Evolutionary conservation across 2,888 invertebrate species (phyloP).

Genomic region (Alitta virens): DNA sequence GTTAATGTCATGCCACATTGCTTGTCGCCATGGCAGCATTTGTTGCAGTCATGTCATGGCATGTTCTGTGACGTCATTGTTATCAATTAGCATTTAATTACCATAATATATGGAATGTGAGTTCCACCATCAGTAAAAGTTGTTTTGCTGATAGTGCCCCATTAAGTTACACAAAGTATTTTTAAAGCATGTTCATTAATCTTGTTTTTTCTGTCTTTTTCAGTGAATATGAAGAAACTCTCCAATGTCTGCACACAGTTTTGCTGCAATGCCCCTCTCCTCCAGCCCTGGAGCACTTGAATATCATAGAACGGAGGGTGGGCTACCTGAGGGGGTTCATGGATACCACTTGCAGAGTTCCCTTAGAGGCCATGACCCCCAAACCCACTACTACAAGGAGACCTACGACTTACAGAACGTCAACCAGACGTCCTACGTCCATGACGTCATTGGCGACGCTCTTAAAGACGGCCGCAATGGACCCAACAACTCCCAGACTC

Average conservation of each 20-base stretch:
- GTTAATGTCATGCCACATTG: no score
- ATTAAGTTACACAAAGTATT: no score
- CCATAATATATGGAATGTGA: no score
- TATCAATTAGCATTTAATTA: no score
- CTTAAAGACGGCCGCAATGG: background rate
- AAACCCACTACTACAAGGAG: background rate
- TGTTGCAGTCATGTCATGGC: no score
- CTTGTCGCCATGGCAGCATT: no score
- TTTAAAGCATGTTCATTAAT: no score
- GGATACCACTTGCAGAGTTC: constrained; percentile 4
- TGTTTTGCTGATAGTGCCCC: no score
- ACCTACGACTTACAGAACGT: background rate
- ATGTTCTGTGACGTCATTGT: no score
- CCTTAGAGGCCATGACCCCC: background rate
- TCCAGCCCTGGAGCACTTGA: constrained; percentile 3
- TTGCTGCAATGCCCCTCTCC: constrained; percentile 4
- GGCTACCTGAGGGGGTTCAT: constrained; percentile 13
- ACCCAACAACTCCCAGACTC: background rate
- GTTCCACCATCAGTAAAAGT: no score
- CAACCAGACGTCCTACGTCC: background rate
- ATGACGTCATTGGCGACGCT: background rate
- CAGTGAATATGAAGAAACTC: constrained; percentile 16
- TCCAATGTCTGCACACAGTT: constrained; percentile 16
- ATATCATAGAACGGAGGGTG: constrained; percentile 4
- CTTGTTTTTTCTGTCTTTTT: background rate